Conservation (phyloP, 2,888 invertebrate species). For the Andrena minutula region DNA sequence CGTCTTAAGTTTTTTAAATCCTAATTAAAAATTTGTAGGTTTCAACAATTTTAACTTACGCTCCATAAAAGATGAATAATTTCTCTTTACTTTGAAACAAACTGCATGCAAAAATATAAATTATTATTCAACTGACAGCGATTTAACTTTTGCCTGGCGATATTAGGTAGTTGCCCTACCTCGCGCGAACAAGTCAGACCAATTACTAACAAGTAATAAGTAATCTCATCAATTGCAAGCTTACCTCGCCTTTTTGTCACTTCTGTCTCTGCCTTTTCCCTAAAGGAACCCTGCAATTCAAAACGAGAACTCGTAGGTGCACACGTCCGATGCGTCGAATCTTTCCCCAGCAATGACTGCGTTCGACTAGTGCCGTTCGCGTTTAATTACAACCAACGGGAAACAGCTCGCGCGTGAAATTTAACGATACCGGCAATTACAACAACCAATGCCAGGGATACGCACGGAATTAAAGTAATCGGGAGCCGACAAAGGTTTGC, state of each 20-base stretch:
- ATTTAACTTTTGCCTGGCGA: too few species aligned
- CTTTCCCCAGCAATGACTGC: slow-evolving; percentile 17
- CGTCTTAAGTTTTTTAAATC: too few species aligned
- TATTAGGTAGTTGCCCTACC: too few species aligned
- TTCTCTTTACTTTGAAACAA: too few species aligned
- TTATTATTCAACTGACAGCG: too few species aligned
- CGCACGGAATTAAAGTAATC: slow-evolving; percentile 34
- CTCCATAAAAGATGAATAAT: too few species aligned
- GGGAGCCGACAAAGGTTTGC: slow-evolving; percentile 65
- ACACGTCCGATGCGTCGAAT: background rate
- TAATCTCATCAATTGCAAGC: too few species aligned
- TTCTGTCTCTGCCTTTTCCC: background rate
- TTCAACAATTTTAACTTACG: too few species aligned
- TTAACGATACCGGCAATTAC: slow-evolving; percentile 77
- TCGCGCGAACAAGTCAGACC: too few species aligned
- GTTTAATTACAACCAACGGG: slow-evolving; percentile 53
- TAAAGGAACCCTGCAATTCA: background rate
- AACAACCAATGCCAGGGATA: slow-evolving; percentile 71
- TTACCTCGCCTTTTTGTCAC: background rate
- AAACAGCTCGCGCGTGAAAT: slow-evolving; percentile 78
- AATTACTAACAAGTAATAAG: too few species aligned
- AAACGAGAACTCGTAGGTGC: background rate
- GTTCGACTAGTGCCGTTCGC: slow-evolving; percentile 13
- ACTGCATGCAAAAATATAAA: too few species aligned
- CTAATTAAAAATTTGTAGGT: too few species aligned